Evolutionary conservation across 2,888 invertebrate genomes (phyloP).

Genomic region (Steinernema carpocapsae): DNA sequence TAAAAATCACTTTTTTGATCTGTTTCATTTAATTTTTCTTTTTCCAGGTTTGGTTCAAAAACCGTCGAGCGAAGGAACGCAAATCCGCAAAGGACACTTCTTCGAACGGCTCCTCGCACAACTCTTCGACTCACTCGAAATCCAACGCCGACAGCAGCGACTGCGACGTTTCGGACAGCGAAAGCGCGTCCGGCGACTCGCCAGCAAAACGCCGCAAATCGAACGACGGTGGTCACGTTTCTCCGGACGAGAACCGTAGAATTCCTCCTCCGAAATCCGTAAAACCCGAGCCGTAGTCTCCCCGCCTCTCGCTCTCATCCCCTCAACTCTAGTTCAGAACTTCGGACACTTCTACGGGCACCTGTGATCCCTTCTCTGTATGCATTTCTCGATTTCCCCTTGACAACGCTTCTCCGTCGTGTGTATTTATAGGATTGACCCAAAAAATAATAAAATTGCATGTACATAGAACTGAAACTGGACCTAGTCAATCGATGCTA

Average conservation of each 20-base stretch:
- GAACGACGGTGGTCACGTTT: not conserved
- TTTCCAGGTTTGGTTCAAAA: constrained; percentile 68
- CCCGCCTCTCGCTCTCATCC: not conserved
- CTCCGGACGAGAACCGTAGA: constrained; percentile 17
- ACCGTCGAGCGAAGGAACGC: constrained; percentile 65
- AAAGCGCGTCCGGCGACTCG: constrained; percentile 12
- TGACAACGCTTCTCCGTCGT: not conserved
- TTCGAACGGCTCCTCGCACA: constrained; percentile 30
- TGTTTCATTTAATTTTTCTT: not conserved
- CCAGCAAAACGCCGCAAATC: constrained; percentile 22
- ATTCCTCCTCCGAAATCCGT: too few species aligned
- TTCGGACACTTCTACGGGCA: constrained; percentile 29
- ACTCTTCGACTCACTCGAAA: constrained; percentile 34
- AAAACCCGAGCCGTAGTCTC: not conserved
- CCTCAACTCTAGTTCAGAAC: not conserved
- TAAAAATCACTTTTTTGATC: not conserved
- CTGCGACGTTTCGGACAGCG: constrained; percentile 40
- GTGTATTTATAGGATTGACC: constrained; percentile 22
- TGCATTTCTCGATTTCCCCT: not conserved
- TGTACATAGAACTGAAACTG: too few species aligned
- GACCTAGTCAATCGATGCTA: too few species aligned
- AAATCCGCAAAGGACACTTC: constrained; percentile 54
- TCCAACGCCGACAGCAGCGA: constrained; percentile 44
- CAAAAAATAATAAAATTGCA: too few species aligned
- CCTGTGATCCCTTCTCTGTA: constrained; percentile 9